phyloP scores from a whole-genome alignment of 2,888 invertebrate species.

The Drosophila buzzatii region DNA sequence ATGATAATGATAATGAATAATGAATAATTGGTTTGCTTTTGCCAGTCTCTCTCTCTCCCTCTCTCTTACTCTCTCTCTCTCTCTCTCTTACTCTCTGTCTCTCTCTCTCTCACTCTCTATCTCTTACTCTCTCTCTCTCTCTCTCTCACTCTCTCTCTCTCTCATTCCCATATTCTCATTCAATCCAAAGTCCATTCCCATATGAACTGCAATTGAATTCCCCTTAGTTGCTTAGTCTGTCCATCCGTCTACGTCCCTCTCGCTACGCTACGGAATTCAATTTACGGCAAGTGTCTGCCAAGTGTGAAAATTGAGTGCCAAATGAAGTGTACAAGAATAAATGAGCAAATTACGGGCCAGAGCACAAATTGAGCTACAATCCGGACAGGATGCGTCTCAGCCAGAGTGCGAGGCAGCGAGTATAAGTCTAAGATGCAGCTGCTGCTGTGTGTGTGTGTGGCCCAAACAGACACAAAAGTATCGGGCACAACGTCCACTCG shows the following conservation, averaged over 20 bases:
- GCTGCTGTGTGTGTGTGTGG: constrained; percentile 17
- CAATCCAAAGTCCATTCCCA: constrained; percentile 27
- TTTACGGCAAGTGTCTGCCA: constrained; percentile 47
- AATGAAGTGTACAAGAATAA: constrained; percentile 66
- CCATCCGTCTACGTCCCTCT: constrained; percentile 8
- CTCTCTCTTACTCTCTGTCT: neutral
- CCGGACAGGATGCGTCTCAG: constrained; percentile 48
- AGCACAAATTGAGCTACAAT: constrained; percentile 64
- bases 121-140: neutral
- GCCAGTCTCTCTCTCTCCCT: no score
- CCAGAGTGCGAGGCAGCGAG: neutral
- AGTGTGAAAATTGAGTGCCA: constrained; percentile 65
- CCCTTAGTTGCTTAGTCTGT: neutral
- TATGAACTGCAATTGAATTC: constrained; percentile 46
- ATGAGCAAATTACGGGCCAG: constrained; percentile 69
- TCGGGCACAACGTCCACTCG: constrained; percentile 16
- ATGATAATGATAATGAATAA: neutral
- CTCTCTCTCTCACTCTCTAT: neutral
- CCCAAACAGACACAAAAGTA: constrained; percentile 6
- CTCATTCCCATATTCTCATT: neutral
- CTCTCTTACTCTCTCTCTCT: neutral
- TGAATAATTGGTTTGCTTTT: neutral
- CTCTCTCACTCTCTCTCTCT: neutral
- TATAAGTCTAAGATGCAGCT: constrained; percentile 20
- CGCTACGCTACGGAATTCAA: constrained; percentile 39